Evolutionary conservation across 2,888 invertebrate genomes (phyloP).

Genomic region (Polia nebulosa): DNA sequence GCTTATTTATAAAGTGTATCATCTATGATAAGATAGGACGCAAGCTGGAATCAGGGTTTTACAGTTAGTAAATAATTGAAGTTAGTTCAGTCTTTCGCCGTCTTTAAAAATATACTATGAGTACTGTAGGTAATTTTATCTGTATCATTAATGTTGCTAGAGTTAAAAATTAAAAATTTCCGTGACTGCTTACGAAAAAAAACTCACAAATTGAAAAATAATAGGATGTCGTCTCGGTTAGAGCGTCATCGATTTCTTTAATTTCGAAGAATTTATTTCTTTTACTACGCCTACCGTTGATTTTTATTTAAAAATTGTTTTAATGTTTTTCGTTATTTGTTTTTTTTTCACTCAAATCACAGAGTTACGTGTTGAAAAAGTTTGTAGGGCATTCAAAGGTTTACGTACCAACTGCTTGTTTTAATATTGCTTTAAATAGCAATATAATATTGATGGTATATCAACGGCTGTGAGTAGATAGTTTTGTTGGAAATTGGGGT

Average conservation of each 20-base stretch:
- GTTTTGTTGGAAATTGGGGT: slow-evolving; percentile 40
- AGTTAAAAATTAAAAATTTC: slow-evolving; percentile 17
- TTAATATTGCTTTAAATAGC: slow-evolving; percentile 40
- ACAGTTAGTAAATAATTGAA: too few relatives aligned
- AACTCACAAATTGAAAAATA: slow-evolving; percentile 65
- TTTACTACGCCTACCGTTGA: slow-evolving; percentile 66
- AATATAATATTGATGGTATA: slow-evolving; percentile 57
- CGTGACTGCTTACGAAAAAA: slow-evolving; percentile 44
- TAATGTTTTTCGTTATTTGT: slow-evolving; percentile 62
- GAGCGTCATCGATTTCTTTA: slow-evolving; percentile 82
- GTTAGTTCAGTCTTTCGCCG: slow-evolving; percentile 6
- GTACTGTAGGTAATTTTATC: slow-evolving; percentile 22
- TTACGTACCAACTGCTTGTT: slow-evolving; percentile 43
- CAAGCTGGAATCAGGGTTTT: too few relatives aligned
- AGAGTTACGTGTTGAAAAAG: slow-evolving; percentile 52
- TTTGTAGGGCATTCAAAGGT: slow-evolving; percentile 60
- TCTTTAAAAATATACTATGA: neutral
- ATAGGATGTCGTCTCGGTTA: slow-evolving; percentile 76
- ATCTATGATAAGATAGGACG: too few relatives aligned
- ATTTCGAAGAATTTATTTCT: slow-evolving; percentile 80
- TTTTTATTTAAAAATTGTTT: slow-evolving; percentile 65
- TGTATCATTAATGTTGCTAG: slow-evolving; percentile 33
- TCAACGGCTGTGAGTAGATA: slow-evolving; percentile 63
- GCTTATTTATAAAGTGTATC: too few relatives aligned
- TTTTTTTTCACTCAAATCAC: slow-evolving; percentile 49